Evolutionary conservation across 1,140 invertebrate species (phyloP).

Genomic region (Drosophila mauritiana): DNA sequence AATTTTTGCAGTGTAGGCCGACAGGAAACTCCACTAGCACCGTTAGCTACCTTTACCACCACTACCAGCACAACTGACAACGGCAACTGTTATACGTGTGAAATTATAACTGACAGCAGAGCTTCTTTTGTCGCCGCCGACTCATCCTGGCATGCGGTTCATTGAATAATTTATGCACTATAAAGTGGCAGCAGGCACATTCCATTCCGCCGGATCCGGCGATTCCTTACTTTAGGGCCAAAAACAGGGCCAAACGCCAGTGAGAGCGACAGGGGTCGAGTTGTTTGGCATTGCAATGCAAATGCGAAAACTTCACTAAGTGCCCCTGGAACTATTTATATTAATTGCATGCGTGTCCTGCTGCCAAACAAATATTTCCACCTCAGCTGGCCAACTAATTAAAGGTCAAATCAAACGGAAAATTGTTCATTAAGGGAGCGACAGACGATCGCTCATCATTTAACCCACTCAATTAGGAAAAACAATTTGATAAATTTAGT

Average conservation of each 20-base stretch:
- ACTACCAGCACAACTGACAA: slow-evolving; percentile 21
- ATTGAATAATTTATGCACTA: slow-evolving; percentile 80
- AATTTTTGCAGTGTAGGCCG: not conserved
- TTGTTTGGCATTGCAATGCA: slow-evolving; percentile 28
- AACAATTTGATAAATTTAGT: slow-evolving; percentile 51
- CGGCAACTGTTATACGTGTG: slow-evolving; percentile 52
- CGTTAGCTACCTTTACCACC: slow-evolving; percentile 1
- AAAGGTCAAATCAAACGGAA: slow-evolving; percentile 30
- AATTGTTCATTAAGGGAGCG: slow-evolving; percentile 36
- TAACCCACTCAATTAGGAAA: slow-evolving; percentile 38
- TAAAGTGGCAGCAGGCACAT: slow-evolving; percentile 48
- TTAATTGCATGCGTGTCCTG: slow-evolving; percentile 23
- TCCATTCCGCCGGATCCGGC: not conserved
- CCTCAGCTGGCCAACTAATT: slow-evolving; percentile 33
- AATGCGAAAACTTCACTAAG: slow-evolving; percentile 33
- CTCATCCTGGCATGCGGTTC: slow-evolving; percentile 65
- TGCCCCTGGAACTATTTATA: slow-evolving; percentile 33
- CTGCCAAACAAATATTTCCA: slow-evolving; percentile 12
- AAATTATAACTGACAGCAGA: slow-evolving; percentile 78
- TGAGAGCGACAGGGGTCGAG: slow-evolving; percentile 12
- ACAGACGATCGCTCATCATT: slow-evolving; percentile 18
- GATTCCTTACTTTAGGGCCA: not conserved
- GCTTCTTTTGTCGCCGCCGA: slow-evolving; percentile 60
- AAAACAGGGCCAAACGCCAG: slow-evolving; percentile 22
- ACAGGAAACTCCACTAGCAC: slow-evolving; percentile 15